A percentile compares a stretch with the other conserved stretches of the same genome.
Evolutionary conservation across 2,113 vertebrate genomes (phyloP).

Genomic region (Puntigrus tetrazona): DNA sequence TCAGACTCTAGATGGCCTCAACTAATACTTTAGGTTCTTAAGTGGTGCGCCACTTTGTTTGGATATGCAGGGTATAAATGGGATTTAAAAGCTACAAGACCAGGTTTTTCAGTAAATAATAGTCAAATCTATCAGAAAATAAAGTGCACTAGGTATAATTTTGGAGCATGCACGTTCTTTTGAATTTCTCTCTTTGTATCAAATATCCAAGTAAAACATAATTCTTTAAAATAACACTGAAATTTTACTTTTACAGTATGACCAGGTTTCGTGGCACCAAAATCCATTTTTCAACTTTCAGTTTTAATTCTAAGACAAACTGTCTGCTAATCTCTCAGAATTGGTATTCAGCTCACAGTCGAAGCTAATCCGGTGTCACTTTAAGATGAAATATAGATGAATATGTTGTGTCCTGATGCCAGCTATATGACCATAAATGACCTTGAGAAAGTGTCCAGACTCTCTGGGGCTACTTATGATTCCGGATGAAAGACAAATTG

Average conservation of each 20-base stretch:
- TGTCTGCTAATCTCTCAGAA: constrained; percentile 8
- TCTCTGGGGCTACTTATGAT: constrained; percentile 51
- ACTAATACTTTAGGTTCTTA: background rate
- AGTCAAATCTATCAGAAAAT: background rate
- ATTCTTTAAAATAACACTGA: background rate
- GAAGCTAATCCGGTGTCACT: background rate
- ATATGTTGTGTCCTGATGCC: constrained; percentile 21
- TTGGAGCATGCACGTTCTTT: background rate
- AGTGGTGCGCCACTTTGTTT: background rate
- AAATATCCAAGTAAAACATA: background rate
- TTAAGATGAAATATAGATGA: constrained; percentile 20
- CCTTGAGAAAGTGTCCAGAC: constrained; percentile 47
- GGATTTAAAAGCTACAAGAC: background rate
- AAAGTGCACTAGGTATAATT: background rate
- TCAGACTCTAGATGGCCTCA: background rate
- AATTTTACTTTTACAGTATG: background rate
- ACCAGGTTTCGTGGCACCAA: background rate
- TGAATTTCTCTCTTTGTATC: background rate
- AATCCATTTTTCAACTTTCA: background rate
- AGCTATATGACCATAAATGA: constrained; percentile 35
- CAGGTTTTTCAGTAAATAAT: background rate
- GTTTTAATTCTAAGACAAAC: constrained; percentile 1
- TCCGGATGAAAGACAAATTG: constrained; percentile 53
- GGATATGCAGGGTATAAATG: background rate
- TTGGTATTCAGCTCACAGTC: background rate